Conservation (phyloP, 2,888 invertebrate genomes). For the Encarsia formosa region DNA sequence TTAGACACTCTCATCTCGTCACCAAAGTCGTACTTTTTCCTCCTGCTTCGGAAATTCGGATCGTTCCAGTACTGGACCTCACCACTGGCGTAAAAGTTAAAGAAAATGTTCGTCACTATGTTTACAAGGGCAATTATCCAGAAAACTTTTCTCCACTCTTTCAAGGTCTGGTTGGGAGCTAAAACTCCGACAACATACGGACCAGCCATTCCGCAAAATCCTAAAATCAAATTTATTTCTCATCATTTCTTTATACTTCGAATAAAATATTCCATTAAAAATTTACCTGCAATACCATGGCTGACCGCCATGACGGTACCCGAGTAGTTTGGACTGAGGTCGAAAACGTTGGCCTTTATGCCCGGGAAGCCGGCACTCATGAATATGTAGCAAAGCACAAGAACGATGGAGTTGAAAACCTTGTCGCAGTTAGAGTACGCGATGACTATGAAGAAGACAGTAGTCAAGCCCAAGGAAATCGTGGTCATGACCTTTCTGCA, state of each 20-base stretch:
- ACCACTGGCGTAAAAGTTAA: conserved; percentile 64
- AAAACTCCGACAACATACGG: conserved; percentile 62
- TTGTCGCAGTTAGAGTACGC: conserved; percentile 52
- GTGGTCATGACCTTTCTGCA: conserved; percentile 53
- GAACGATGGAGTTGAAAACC: conserved; percentile 45
- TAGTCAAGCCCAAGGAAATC: conserved; percentile 51
- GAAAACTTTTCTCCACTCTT: conserved; percentile 66
- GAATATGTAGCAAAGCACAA: conserved; percentile 44
- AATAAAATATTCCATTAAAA: too few relatives aligned
- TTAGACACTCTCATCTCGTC: background rate
- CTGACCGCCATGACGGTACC: conserved; percentile 46
- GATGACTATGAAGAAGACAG: conserved; percentile 50
- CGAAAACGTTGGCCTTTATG: conserved; percentile 46
- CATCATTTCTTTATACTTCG: background rate
- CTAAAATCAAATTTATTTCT: conserved; percentile 49
- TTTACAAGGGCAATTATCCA: conserved; percentile 70
- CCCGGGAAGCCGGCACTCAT: conserved; percentile 46
- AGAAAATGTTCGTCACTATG: conserved; percentile 61
- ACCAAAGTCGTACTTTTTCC: background rate
- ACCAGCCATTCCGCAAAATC: conserved; percentile 66
- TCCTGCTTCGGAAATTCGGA: conserved; percentile 38
- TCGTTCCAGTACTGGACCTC: conserved; percentile 71
- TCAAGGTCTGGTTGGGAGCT: conserved; percentile 53
- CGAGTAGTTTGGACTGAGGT: conserved; percentile 46
- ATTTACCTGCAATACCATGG: conserved; percentile 63